phyloP scores from a whole-genome alignment of 2,113 vertebrate species.

The Anguilla japonica region DNA sequence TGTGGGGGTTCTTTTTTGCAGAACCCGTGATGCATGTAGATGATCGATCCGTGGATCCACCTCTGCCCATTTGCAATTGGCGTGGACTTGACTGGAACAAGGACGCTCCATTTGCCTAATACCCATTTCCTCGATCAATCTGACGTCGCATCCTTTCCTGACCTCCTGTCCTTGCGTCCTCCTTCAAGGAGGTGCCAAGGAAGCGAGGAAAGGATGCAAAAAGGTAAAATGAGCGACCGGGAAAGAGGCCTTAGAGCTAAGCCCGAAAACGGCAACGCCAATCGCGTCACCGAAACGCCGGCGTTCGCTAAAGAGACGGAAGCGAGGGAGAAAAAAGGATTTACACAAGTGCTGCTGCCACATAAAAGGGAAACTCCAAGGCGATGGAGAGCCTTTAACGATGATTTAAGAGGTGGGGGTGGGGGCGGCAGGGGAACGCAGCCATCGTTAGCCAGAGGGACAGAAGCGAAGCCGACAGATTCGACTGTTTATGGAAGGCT shows the following conservation, averaged over 20 bases:
- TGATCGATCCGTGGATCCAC: no score
- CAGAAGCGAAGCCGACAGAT: background rate
- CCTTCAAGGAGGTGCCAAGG: no score
- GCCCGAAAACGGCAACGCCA: background rate
- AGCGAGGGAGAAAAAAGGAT: background rate
- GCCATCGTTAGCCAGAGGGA: background rate
- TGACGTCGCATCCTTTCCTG: no score
- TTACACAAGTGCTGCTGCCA: conserved; percentile 13
- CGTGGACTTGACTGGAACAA: no score
- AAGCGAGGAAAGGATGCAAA: no score
- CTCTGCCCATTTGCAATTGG: no score
- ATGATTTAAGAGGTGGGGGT: background rate
- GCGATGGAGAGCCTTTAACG: background rate
- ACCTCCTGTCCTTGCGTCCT: no score
- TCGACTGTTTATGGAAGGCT: background rate
- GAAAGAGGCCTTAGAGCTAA: background rate
- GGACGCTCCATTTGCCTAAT: no score
- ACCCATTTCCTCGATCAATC: no score
- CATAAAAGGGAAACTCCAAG: background rate
- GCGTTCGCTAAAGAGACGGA: background rate
- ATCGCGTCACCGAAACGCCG: background rate
- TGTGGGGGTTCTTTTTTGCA: no score
- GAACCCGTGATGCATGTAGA: no score
- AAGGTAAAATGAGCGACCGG: background rate
- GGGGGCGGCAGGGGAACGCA: background rate